These are phyloP conservation scores for Anthoscopus minutus DNA, from an alignment of 2,113 vertebrate species.

Conservation along the genomic window DNA sequence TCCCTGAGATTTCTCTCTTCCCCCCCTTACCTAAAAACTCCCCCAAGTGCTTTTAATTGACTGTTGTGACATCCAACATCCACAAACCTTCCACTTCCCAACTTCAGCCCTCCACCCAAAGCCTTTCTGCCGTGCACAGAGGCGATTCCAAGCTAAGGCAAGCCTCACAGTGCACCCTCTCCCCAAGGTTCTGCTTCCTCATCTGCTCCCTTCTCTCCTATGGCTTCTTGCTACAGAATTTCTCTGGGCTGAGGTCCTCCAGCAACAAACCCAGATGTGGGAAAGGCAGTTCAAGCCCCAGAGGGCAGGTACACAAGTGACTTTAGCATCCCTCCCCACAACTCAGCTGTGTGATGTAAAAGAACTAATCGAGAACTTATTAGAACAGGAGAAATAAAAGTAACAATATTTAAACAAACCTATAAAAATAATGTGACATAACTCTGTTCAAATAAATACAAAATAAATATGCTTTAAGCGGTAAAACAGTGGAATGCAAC, in stretches of 20 bases:
- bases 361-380: conserved; percentile 62
- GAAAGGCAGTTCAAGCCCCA: neutral
- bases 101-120: neutral
- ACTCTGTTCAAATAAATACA: conserved; percentile 81
- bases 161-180: neutral
- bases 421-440: conserved; percentile 79
- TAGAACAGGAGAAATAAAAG: conserved; percentile 68
- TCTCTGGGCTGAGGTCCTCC: conserved; percentile 49
- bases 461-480: conserved; percentile 79
- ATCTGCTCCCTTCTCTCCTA: neutral
- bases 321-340: neutral
- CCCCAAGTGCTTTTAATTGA: neutral
- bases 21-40: neutral
- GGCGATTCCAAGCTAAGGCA: neutral
- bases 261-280: neutral
- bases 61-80: neutral
- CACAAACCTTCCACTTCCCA: conserved; percentile 2
- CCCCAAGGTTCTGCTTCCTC: neutral
- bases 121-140: neutral
- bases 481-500: conserved; percentile 72
- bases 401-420: conserved; percentile 73
- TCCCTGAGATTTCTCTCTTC: conserved; percentile 33
- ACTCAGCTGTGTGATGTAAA: neutral
- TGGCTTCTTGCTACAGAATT: conserved; percentile 41
- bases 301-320: neutral